Evolutionary conservation across 2,888 invertebrate genomes (phyloP).

Genomic region (Noctua comes): DNA sequence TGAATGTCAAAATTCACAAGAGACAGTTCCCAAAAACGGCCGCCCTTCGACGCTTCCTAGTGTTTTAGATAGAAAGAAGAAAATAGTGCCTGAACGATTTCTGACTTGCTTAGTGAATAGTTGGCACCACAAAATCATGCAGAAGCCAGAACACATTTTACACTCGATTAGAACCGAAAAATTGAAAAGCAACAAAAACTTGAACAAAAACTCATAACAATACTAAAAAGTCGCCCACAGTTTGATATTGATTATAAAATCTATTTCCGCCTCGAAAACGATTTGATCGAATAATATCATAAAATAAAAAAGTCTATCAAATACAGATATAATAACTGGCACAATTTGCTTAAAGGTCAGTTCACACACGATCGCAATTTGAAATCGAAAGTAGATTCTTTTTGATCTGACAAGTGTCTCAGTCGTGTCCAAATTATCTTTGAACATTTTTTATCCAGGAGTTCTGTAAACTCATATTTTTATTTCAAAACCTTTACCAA

Average conservation of each 20-base stretch:
- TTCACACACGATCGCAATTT: slow-evolving; percentile 41
- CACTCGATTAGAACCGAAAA: slow-evolving; percentile 32
- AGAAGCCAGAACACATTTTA: slow-evolving; percentile 6
- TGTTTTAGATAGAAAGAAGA: too few species aligned
- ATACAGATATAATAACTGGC: slow-evolving; percentile 29
- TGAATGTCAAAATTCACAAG: too few species aligned
- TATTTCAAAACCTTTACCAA: background rate
- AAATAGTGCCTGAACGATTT: too few species aligned
- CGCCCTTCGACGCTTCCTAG: too few species aligned
- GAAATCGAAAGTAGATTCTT: slow-evolving; percentile 39
- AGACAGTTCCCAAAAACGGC: too few species aligned
- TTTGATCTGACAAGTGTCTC: background rate
- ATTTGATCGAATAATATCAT: slow-evolving; percentile 20
- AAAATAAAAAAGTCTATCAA: slow-evolving; percentile 33
- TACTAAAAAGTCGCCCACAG: slow-evolving; percentile 16
- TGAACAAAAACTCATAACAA: slow-evolving; percentile 38
- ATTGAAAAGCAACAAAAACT: slow-evolving; percentile 62
- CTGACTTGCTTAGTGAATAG: background rate
- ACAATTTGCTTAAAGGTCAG: slow-evolving; percentile 47
- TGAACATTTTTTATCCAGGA: background rate
- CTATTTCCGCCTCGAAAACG: slow-evolving; percentile 36
- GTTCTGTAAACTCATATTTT: background rate
- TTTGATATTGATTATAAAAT: slow-evolving; percentile 32
- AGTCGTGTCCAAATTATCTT: background rate
- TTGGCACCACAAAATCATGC: background rate